These are phyloP conservation scores for Mesoclemmys tuberculata DNA, from an alignment of 2,113 vertebrate species.

Conservation along the genomic window DNA sequence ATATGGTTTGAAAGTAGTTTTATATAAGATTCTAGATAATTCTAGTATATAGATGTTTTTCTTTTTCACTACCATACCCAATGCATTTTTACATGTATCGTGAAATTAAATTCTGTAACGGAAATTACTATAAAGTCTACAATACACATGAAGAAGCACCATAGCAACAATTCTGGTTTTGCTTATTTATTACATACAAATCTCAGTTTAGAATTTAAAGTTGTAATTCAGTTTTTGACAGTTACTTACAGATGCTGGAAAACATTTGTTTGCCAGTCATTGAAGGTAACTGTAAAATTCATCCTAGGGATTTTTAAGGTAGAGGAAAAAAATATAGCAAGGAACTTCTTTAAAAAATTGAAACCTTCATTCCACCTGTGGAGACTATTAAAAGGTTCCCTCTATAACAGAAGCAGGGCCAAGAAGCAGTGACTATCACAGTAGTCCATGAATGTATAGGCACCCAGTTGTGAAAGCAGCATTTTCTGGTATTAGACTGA, in stretches of 20 bases:
- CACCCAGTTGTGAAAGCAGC: not conserved
- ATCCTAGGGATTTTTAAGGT: not conserved
- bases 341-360: not conserved
- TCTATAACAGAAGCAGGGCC: not conserved
- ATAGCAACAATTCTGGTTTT: constrained; percentile 1
- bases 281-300: not conserved
- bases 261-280: not conserved
- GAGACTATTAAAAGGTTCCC: not conserved
- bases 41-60: not conserved
- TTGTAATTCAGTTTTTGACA: not conserved
- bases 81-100: not conserved
- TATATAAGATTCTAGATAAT: not conserved
- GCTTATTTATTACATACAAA: not conserved
- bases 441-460: not conserved
- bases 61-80: not conserved
- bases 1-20: not conserved
- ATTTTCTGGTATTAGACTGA: not conserved
- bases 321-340: not conserved
- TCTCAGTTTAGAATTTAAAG: not conserved
- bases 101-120: not conserved
- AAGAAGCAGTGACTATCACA: not conserved
- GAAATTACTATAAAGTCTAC: not conserved
- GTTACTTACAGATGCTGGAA: not conserved
- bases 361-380: not conserved
- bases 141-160: not conserved